Conservation (phyloP, 2,113 vertebrate genomes). For the Calidris pugnax region DNA sequence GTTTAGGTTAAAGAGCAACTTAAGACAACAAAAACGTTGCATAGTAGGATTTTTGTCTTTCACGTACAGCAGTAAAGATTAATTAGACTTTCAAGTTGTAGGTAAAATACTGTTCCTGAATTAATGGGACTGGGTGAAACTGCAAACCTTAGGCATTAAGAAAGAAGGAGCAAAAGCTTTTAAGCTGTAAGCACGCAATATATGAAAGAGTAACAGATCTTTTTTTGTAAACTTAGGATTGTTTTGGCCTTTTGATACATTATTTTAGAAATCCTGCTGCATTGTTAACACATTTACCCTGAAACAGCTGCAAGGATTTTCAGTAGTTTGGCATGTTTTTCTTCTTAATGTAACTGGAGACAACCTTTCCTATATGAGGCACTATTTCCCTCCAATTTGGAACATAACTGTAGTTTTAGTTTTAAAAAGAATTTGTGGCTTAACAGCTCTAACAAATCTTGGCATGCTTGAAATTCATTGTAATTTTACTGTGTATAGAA, state of each 20-base stretch:
- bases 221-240: neutral
- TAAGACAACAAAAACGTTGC: neutral
- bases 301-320: constrained; percentile 41
- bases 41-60: neutral
- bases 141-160: neutral
- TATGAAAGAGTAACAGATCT: neutral
- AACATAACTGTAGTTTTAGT: constrained; percentile 68
- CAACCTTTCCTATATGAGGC: constrained; percentile 73
- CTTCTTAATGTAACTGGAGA: constrained; percentile 62
- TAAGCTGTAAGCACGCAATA: neutral
- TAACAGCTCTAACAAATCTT: constrained; percentile 68
- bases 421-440: constrained; percentile 72
- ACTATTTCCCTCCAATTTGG: constrained; percentile 68
- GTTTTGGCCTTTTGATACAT: neutral
- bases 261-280: constrained; percentile 28
- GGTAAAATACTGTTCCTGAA: neutral
- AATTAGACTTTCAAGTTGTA: neutral
- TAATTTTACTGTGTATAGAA: constrained; percentile 71
- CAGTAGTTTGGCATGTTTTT: constrained; percentile 52
- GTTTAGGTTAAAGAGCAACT: neutral
- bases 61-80: neutral
- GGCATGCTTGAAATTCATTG: constrained; percentile 71
- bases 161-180: neutral
- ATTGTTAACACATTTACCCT: constrained; percentile 20
- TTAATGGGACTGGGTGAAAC: neutral